These are phyloP conservation scores for Fistularia commersonii DNA, from an alignment of 2,797 vertebrate genomes.

Conservation along the genomic window DNA sequence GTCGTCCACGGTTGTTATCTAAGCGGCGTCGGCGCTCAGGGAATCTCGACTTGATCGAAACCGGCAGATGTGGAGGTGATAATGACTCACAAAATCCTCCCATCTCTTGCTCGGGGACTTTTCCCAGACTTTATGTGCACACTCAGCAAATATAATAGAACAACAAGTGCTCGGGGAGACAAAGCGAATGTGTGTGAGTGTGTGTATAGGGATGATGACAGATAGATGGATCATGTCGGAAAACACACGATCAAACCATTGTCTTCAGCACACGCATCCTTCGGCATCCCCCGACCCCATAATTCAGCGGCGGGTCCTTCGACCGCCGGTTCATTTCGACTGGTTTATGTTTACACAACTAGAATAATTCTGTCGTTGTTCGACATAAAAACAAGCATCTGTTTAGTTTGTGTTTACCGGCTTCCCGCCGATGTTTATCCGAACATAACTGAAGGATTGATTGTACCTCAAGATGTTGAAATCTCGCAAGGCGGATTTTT, in stretches of 20 bases:
- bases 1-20: constrained; percentile 37
- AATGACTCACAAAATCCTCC: constrained; percentile 53
- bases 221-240: constrained; percentile 48
- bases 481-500: not conserved
- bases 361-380: no score
- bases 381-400: no score
- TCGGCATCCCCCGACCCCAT: no score
- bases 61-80: constrained; percentile 65
- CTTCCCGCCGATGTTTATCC: constrained; percentile 18
- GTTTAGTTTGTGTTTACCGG: constrained; percentile 17
- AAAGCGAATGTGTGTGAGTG: constrained; percentile 17
- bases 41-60: constrained; percentile 52
- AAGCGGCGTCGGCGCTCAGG: constrained; percentile 37
- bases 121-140: constrained; percentile 59
- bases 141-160: constrained; percentile 51
- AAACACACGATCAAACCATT: constrained; percentile 25
- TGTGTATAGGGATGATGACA: constrained; percentile 29
- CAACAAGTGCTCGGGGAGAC: constrained; percentile 49
- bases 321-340: no score
- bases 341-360: not conserved
- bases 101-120: constrained; percentile 47
- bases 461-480: constrained; percentile 29
- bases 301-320: no score
- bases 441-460: constrained; percentile 12
- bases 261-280: no score